Evolutionary conservation across 2,113 vertebrate species (phyloP).

Genomic region (Hemiscyllium ocellatum): DNA sequence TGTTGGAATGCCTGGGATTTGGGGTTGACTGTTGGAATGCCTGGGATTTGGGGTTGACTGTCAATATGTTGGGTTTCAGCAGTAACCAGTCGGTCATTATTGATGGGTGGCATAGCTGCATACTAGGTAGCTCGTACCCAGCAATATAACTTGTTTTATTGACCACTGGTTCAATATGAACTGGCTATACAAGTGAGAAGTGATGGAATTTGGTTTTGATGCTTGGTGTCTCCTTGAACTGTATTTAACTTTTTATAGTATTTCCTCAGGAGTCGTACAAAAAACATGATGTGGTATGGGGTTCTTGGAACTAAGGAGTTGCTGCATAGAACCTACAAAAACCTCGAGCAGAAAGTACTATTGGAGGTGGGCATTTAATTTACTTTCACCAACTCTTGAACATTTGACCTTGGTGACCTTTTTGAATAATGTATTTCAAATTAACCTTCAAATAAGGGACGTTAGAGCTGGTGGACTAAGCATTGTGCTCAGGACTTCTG

Average conservation of each 20-base stretch:
- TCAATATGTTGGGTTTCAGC: neutral
- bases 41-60: neutral
- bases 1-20: neutral
- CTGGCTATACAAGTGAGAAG: neutral
- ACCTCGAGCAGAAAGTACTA: slow-evolving; percentile 84
- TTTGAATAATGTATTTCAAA: neutral
- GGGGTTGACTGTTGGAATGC: neutral
- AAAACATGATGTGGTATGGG: slow-evolving; percentile 97
- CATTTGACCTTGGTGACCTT: neutral
- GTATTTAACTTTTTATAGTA: slow-evolving; percentile 31
- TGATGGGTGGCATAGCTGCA: neutral
- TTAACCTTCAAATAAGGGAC: neutral
- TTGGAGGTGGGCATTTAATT: slow-evolving; percentile 69
- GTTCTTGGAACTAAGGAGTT: slow-evolving; percentile 87
- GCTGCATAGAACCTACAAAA: slow-evolving; percentile 84
- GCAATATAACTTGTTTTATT: neutral
- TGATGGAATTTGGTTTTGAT: neutral
- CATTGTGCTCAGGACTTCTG: neutral
- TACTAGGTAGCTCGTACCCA: neutral
- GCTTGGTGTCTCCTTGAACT: neutral
- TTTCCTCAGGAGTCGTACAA: slow-evolving; percentile 77
- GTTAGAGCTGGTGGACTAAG: neutral
- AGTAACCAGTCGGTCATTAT: neutral
- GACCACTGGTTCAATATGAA: neutral
- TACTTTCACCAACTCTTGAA: neutral